A percentile compares a stretch with the other conserved stretches of the same genome.
Conservation (phyloP, 2,113 vertebrate genomes). For the Uria aalge region DNA sequence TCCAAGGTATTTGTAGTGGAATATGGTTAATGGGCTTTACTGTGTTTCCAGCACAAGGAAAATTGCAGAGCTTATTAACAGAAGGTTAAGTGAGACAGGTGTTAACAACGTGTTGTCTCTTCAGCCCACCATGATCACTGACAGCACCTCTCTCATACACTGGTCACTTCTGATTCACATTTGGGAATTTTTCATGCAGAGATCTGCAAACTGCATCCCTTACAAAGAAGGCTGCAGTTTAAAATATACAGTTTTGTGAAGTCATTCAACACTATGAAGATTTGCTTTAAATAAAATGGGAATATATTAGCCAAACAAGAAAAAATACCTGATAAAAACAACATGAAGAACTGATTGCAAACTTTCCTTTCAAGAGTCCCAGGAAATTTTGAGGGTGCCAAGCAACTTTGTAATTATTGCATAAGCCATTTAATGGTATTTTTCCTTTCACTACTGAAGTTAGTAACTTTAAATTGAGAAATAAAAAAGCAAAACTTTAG, state of each 20-base stretch:
- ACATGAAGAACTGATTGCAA: background rate
- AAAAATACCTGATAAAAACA: background rate
- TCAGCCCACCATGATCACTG: background rate
- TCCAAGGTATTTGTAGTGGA: background rate
- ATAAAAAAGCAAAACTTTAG: background rate
- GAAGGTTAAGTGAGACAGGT: background rate
- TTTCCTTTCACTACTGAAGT: background rate
- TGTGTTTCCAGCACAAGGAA: background rate
- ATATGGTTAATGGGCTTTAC: background rate
- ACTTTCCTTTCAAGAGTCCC: background rate
- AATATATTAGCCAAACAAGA: background rate
- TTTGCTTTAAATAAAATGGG: background rate
- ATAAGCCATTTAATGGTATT: background rate
- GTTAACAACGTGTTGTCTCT: background rate
- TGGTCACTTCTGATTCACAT: background rate
- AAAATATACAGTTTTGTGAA: background rate
- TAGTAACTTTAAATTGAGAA: background rate
- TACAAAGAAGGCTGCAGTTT: background rate
- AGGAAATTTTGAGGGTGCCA: background rate
- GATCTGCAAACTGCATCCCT: background rate
- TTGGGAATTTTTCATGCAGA: background rate
- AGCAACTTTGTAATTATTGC: background rate
- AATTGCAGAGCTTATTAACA: background rate
- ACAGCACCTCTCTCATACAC: background rate
- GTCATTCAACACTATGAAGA: background rate